phyloP scores from a whole-genome alignment of 2,113 vertebrate genomes.

The Probosciger aterrimus region DNA sequence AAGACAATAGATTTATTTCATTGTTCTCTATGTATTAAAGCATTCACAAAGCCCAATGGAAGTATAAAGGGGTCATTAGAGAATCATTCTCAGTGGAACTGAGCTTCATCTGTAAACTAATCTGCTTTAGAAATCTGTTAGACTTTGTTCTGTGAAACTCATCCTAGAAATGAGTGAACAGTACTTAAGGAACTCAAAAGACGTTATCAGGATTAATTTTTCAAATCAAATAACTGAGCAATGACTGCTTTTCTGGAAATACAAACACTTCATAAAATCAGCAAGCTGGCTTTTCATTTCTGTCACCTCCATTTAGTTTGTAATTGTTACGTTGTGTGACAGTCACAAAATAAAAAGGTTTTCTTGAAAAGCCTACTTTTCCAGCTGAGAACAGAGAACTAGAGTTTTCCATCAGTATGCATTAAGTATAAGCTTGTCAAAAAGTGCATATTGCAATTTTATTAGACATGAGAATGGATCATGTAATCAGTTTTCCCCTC shows the following conservation, averaged over 20 bases:
- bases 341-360: conserved; percentile 63
- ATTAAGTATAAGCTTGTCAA: conserved; percentile 67
- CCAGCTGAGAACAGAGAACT: conserved; percentile 50
- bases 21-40: conserved; percentile 63
- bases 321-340: conserved; percentile 65
- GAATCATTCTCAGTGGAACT: conserved; percentile 61
- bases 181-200: conserved; percentile 63
- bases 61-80: conserved; percentile 64
- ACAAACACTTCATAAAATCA: conserved; percentile 44
- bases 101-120: conserved; percentile 64
- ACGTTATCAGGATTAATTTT: conserved; percentile 65
- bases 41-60: conserved; percentile 58
- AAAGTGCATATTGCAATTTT: conserved; percentile 55
- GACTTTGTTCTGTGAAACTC: conserved; percentile 64
- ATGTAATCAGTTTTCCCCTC: conserved; percentile 57
- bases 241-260: conserved; percentile 36
- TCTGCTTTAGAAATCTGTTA: conserved; percentile 55
- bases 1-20: conserved; percentile 72
- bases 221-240: conserved; percentile 61
- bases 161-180: conserved; percentile 45
- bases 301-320: conserved; percentile 48
- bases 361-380: conserved; percentile 48
- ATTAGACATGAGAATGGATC: conserved; percentile 61
- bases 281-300: conserved; percentile 24
- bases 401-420: conserved; percentile 57